Evolutionary conservation across 1,140 invertebrate species (phyloP), one percentile per base, ranked within the genome.

Genomic region (Magallana ariakensis): DNA sequence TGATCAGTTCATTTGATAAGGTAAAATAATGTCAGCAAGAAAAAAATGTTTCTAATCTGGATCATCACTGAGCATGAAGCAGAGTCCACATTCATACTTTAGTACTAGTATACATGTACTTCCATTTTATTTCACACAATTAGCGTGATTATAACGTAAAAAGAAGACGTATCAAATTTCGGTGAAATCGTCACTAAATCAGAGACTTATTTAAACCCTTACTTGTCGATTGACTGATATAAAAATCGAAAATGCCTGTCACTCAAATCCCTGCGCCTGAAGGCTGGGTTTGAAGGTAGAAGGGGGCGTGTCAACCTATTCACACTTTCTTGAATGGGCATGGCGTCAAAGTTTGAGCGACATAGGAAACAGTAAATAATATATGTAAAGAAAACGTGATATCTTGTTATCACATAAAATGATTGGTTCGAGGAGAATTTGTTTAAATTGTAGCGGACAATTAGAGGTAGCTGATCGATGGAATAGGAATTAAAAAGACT

Each of bases 401-500:
- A 82, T 55, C 80, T 55, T 54, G 46, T 82, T 82, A 82, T 19
- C 80, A 54, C 46, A 82, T 82, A 82, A 82, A 55, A 56, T 82
- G 80, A 82, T 82, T 82, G 80, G 80, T 19, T 54, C 80, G 15
- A 55, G 80, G 19, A 22, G 46, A 75, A 75, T 82, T 82, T 82
- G 80, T 82, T 54, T 54, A 82, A 82, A 82, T 54, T 82, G 54
- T 82, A 54, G 54, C 66, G 80, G 54, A 82, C 80, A 82, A 82
- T 82, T 82, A 82, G 80, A 82, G 46, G 33, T 82, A 54, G 80
- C 19, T 26, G 54, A 82, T 82, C 46, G 54, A 82, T 82, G 19
- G 54, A 55, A 26, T 53, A 82, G 80, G 54, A 82, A 82, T 82
- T 82, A 82, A 82, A 46, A 82, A 22, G 46, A 54, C 46, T 54